Conservation (phyloP, 2,888 invertebrate species). For the Dasypogon diadema region DNA sequence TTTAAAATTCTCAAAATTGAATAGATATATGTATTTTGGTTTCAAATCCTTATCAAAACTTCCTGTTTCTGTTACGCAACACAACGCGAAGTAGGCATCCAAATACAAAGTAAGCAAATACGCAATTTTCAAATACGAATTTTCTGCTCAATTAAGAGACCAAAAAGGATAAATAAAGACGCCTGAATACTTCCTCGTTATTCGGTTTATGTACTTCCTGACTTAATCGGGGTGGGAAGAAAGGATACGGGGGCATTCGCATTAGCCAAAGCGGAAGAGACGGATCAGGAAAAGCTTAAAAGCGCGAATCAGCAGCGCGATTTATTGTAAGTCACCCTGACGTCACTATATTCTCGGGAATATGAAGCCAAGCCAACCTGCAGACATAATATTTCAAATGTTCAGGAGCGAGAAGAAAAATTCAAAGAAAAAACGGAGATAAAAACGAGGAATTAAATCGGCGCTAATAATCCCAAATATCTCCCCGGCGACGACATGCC, state of each 20-base stretch:
- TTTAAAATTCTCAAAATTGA: no score
- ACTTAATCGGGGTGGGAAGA: conserved; percentile 12
- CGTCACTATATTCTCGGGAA: background rate
- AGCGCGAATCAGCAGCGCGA: conserved; percentile 28
- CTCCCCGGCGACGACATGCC: conserved; percentile 52
- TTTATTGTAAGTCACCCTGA: background rate
- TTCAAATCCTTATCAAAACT: no score
- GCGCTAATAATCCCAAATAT: conserved; percentile 57
- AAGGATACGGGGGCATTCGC: background rate
- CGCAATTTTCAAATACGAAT: background rate
- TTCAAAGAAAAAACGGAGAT: background rate
- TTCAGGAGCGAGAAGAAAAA: conserved; percentile 1
- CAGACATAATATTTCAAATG: background rate
- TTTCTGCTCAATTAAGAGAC: conserved; percentile 21
- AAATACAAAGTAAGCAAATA: no score
- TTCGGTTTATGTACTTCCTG: conserved; percentile 41
- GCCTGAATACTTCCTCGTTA: conserved; percentile 9
- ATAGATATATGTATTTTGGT: no score
- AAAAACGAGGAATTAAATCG: conserved; percentile 51
- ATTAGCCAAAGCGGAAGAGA: conserved; percentile 35
- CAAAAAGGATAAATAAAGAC: conserved; percentile 20
- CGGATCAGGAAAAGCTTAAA: conserved; percentile 39
- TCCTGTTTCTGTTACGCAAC: no score
- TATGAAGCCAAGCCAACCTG: background rate
- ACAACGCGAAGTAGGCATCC: no score